A percentile compares a stretch with the other conserved stretches of the same genome.
phyloP scores from a whole-genome alignment of 2,888 invertebrate species.

The Parnassius smintheus region DNA sequence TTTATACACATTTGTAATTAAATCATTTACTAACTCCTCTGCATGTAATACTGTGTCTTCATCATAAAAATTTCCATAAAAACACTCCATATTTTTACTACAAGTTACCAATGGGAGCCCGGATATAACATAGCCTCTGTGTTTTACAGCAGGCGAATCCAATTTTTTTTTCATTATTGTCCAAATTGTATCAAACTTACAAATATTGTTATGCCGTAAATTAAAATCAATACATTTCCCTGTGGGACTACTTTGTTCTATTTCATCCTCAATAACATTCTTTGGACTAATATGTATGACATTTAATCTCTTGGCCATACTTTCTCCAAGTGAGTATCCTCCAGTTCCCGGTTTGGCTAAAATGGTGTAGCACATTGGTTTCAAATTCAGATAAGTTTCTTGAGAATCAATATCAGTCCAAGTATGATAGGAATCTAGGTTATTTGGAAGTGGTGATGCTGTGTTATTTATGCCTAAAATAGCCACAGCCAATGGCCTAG shows the following conservation, averaged over 20 bases:
- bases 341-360: slow-evolving; percentile 82
- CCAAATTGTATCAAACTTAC: slow-evolving; percentile 74
- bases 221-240: slow-evolving; percentile 82
- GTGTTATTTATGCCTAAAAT: slow-evolving; percentile 65
- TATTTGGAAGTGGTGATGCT: slow-evolving; percentile 44
- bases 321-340: slow-evolving; percentile 75
- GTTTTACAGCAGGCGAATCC: slow-evolving; percentile 69
- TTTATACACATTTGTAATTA: slow-evolving; percentile 53
- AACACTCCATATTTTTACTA: slow-evolving; percentile 40
- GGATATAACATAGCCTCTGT: slow-evolving; percentile 84
- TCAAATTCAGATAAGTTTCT: slow-evolving; percentile 64
- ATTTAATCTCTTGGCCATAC: slow-evolving; percentile 78
- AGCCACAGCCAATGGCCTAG: slow-evolving; percentile 54
- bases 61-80: slow-evolving; percentile 43
- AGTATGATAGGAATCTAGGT: slow-evolving; percentile 44
- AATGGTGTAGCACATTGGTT: slow-evolving; percentile 81
- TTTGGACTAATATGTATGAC: slow-evolving; percentile 82
- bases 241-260: slow-evolving; percentile 74
- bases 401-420: slow-evolving; percentile 80
- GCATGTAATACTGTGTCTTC: slow-evolving; percentile 55
- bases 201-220: slow-evolving; percentile 73
- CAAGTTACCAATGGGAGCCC: slow-evolving; percentile 84
- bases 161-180: slow-evolving; percentile 77
- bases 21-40: slow-evolving; percentile 50
- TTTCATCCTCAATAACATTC: slow-evolving; percentile 79